Base-by-base conservation (phyloP, 2,113 vertebrate genomes). In the Thryonomys swinderianus region DNA sequence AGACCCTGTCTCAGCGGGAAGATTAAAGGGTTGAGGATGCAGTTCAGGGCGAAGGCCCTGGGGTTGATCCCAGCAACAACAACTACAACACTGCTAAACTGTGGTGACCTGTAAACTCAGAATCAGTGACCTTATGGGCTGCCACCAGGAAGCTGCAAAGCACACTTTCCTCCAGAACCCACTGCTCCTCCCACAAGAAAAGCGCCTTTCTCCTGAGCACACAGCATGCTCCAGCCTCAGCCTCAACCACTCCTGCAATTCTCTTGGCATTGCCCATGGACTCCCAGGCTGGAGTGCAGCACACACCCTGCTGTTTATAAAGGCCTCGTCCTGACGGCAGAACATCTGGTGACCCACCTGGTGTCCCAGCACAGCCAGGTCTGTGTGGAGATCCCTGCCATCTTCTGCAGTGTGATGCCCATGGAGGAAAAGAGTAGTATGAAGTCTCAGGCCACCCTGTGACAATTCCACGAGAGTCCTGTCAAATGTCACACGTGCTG, bases 321-420 rank as follows among this genome's bases (percentile, higher is more conserved):
- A 34, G 67, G 61, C 1, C 0, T 9, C 4, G 1, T 5, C n/a
- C 69, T 18, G 5, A 4, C 7, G 27, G 48, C 25, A 37, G 3
- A 2, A 53, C 51, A 12, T 0, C 18, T 53, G 23, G 67, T 0
- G 1, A 42, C 51, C 57, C 7, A 21, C 0, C 1, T 0, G 57
- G 71, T 2, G 2, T 0, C 53, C 69, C 4, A 12, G 61, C 5
- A 9, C 17, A 34, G 48, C 42, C 73, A 1, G 34, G 55, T 64
- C 62, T 11, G 9, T 4, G 30, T 0, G 0, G 27, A 12, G 17
- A 4, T 7, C 4, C 7, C 90, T 21, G 59, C 66, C 32, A 7
- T 5, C 11, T 25, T 74, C 30, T 37, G 53, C 78, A 30, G 20
- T 0, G 0, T 42, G 37, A 1, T 59, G 11, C 27, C 34, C 40